phyloP scores from a whole-genome alignment of 2,888 invertebrate genomes.

The Pteria penguin region DNA sequence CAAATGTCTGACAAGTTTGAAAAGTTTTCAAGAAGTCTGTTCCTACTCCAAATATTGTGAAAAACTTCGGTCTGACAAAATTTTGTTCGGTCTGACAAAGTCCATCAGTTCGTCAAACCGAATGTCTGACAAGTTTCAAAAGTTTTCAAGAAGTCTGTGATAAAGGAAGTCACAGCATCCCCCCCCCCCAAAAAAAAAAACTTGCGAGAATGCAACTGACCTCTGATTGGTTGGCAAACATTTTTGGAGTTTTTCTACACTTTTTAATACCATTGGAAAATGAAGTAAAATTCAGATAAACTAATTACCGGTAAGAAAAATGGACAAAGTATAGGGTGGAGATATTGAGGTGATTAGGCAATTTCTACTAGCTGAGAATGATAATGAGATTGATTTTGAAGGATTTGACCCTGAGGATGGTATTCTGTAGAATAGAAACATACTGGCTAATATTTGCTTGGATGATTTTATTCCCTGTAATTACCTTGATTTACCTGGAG shows the following conservation, averaged over 20 bases:
- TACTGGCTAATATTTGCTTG: neutral
- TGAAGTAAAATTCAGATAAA: neutral
- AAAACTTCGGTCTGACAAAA: too few relatives aligned
- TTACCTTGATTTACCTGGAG: slow-evolving; percentile 3
- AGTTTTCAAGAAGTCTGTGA: too few relatives aligned
- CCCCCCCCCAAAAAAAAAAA: too few relatives aligned
- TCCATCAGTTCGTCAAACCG: too few relatives aligned
- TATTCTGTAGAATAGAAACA: neutral
- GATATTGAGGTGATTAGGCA: neutral
- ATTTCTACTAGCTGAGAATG: slow-evolving; percentile 14
- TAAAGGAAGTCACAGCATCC: too few relatives aligned
- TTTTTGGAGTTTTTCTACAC: neutral
- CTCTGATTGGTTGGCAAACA: neutral
- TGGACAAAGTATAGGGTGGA: slow-evolving; percentile 20
- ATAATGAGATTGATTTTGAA: slow-evolving; percentile 8
- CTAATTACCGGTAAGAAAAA: neutral
- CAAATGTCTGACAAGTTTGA: too few relatives aligned
- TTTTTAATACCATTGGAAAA: neutral
- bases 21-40: too few relatives aligned
- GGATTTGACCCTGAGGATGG: slow-evolving; percentile 12
- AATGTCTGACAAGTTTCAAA: too few relatives aligned
- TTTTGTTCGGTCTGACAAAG: too few relatives aligned
- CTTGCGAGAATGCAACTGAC: too few relatives aligned
- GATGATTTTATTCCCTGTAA: slow-evolving; percentile 13
- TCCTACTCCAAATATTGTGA: too few relatives aligned